Base-by-base conservation (phyloP, 2,888 invertebrate species). In the Drosophila subsilvestris region DNA sequence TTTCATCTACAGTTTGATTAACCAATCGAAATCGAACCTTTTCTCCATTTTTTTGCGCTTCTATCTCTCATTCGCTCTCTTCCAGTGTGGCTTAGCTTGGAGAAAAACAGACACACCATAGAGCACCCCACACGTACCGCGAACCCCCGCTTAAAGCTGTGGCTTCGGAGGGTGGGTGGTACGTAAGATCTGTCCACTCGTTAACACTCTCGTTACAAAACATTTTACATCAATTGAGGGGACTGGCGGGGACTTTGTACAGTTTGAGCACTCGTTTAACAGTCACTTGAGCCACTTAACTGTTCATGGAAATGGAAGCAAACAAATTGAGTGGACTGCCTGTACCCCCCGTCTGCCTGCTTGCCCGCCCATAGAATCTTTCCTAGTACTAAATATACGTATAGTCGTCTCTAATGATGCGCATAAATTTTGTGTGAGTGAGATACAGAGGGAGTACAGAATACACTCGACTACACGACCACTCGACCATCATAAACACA, bases 261-360 rank as follows among this genome's bases (percentile, higher is more conserved):
- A 14, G 37, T 14, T 37, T 37, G 37, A 44, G 75, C 86, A 81
- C 83, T 80, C 79, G 75, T 73, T 67, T 62, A 80, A 77, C 71
- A 69, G 69, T 68, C 81, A 77, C 87, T 87, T 84, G 75, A 76
- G 70, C 63, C 71, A 75, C 76, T 75, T 79, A 76, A 76, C 72
- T 72, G 75, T 61, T 50, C 67, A 71, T 79, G 63, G 75, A 73
- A 61, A 62, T 79, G 66, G 75, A 71, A 61, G 68, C 68, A 74
- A 74, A 55, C 61, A 74, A 74, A 74, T 73, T 73, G 67, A 74
- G 72, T 60, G 65, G 63, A 63, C 67, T 61, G 25, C 22, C 22
- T 42, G 17, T n/a, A n/a, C n/a, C 14, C 27, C 48, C 25, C 0
- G 22, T 5, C 22, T 22, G 32, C 37, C 68, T 66, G 54, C 37